These are phyloP conservation scores for Vicugna pacos DNA, from an alignment of 2,113 vertebrate genomes.

Conservation along the genomic window DNA sequence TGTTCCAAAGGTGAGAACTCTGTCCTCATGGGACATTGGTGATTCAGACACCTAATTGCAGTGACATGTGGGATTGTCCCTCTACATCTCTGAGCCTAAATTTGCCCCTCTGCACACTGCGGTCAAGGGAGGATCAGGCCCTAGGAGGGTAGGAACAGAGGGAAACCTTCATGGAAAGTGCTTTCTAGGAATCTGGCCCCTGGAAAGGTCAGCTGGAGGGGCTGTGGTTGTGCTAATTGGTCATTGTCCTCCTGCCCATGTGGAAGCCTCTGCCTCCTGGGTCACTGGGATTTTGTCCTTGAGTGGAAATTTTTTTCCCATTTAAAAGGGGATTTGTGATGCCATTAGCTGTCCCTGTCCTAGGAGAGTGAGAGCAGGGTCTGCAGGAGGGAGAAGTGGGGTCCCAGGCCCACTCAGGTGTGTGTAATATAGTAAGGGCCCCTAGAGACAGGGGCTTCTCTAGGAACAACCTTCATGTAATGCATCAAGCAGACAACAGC, in stretches of 20 bases:
- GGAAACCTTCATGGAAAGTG: neutral
- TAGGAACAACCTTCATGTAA: neutral
- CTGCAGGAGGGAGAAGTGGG: neutral
- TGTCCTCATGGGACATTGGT: neutral
- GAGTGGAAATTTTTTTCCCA: neutral
- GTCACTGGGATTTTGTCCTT: neutral
- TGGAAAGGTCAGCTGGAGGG: neutral
- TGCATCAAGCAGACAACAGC: neutral
- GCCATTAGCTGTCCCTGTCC: fast-evolving
- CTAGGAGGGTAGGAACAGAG: too few relatives aligned
- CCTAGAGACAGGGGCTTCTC: neutral
- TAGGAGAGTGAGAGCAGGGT: neutral
- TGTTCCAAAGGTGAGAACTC: conserved; percentile 90
- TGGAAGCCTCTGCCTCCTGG: neutral
- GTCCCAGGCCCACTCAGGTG: too few relatives aligned
- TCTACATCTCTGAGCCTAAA: neutral
- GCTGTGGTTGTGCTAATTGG: neutral
- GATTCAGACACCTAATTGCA: neutral
- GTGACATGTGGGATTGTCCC: neutral
- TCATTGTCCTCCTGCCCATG: too few relatives aligned
- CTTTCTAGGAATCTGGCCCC: neutral
- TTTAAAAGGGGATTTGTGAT: neutral
- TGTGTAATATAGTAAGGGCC: neutral
- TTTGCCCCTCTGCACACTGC: neutral
- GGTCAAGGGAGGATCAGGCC: neutral